Evolutionary conservation across 2,888 invertebrate genomes (phyloP), one percentile per base, ranked within the genome.

Genomic region (Caenorhabditis wallacei): DNA sequence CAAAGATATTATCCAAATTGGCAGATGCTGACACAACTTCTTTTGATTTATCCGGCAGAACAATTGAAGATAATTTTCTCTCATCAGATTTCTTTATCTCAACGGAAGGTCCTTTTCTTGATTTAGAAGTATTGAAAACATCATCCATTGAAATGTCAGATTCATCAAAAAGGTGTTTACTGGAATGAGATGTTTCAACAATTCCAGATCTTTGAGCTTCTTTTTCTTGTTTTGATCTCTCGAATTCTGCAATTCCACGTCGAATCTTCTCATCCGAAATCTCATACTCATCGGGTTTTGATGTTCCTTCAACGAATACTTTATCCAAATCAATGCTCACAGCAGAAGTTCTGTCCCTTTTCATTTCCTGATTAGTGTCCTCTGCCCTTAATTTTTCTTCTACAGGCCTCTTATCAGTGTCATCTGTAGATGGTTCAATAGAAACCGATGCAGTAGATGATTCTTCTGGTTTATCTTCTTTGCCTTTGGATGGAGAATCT

Each of bases 261-360:
- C 48, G 24, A 7, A 80, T 64, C 22, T 59, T 48, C 30, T 56
- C 46, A 26, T 56, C 70, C 1, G 43, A 43, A 26, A 3, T 43
- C 13, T 61, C 61, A 16, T 59, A 37, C 22, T 56, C 46, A 20
- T 56, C 70, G 8, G 24, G 8, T 18, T 13, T 22, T 0, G 30
- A 16, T 20, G 30, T 3, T 51, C 54, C 61, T 61, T 68, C 35
- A 35, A 53, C 66, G 22, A 82, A 82, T 11, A 82, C 64, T 10
- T 78, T 64, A 26, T 82, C 75, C 40, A 83, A 66, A 24, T 53
- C 64, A 40, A 82, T 79, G 16, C 43, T 61, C 30, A 30, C 63
- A 22, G 56, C 18, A 1, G 66, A 24, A 26, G 7, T 37, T 30
- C 24, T 20, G 5, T 54, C 26, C 20, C 8, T 48, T 46, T 35